phyloP scores from a whole-genome alignment of 2,113 vertebrate species.

The Apodemus sylvaticus region DNA sequence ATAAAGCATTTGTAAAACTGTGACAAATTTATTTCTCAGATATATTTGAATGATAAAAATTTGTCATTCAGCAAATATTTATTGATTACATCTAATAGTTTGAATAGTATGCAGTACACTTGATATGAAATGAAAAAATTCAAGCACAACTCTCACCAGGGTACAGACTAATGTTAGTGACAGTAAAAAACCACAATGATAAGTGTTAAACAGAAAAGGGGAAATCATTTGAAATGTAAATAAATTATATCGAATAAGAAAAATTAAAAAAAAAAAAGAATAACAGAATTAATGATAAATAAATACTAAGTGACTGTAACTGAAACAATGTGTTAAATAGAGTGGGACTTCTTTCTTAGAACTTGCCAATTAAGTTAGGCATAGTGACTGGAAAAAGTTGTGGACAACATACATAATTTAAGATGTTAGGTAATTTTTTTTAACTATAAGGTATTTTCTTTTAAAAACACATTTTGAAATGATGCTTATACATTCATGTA shows the following conservation, averaged over 20 bases:
- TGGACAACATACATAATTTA: not conserved
- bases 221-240: too few relatives aligned
- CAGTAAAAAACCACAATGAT: not conserved
- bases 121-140: not conserved
- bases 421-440: not conserved
- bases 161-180: not conserved
- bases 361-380: not conserved
- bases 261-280: too few relatives aligned
- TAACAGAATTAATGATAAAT: not conserved
- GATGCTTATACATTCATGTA: not conserved
- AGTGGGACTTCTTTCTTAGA: not conserved
- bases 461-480: not conserved
- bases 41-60: not conserved
- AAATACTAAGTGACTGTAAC: not conserved
- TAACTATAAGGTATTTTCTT: not conserved
- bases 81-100: not conserved
- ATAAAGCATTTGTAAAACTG: not conserved
- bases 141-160: not conserved
- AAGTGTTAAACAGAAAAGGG: not conserved
- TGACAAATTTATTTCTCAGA: constrained; percentile 41
- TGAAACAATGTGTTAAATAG: not conserved
- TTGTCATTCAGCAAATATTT: constrained; percentile 6
- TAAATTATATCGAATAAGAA: too few relatives aligned
- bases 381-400: not conserved
- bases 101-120: not conserved